Conservation (phyloP, 2,888 invertebrate genomes). For the Stomorhina lunata region DNA sequence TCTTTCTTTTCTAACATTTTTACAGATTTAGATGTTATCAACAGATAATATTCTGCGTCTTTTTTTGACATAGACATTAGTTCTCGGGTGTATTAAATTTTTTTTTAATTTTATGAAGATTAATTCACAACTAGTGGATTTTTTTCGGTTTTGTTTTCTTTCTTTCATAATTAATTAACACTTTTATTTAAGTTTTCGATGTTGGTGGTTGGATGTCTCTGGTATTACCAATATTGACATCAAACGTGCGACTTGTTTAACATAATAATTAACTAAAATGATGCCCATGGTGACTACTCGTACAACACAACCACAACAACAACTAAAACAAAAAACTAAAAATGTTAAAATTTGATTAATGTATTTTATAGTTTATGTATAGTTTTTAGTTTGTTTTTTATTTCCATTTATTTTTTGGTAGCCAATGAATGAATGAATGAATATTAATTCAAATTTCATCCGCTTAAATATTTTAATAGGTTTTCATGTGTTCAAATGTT, state of each 20-base stretch:
- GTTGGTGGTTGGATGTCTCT: neutral
- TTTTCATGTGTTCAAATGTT: conserved; percentile 33
- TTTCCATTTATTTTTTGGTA: neutral
- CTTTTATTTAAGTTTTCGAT: conserved; percentile 3
- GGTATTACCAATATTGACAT: conserved; percentile 46
- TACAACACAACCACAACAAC: too few relatives aligned
- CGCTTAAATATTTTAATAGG: conserved; percentile 40
- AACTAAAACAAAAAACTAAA: neutral
- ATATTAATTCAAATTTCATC: neutral
- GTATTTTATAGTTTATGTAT: neutral
- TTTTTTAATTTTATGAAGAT: neutral
- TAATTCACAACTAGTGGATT: neutral
- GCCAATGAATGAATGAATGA: neutral
- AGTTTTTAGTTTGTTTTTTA: neutral
- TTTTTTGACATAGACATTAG: too few relatives aligned
- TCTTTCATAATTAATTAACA: conserved; percentile 34
- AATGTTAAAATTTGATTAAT: conserved; percentile 16
- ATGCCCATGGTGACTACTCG: conserved; percentile 12
- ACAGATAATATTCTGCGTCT: too few relatives aligned
- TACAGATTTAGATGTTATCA: too few relatives aligned
- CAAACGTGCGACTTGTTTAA: conserved; percentile 51
- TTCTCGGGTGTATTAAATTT: too few relatives aligned
- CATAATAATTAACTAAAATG: neutral
- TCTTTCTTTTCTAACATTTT: too few relatives aligned
- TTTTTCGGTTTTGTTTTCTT: neutral